A percentile compares a stretch with the other conserved stretches of the same genome.
phyloP scores from a whole-genome alignment of 2,113 vertebrate genomes.

The Furnarius figulus region DNA sequence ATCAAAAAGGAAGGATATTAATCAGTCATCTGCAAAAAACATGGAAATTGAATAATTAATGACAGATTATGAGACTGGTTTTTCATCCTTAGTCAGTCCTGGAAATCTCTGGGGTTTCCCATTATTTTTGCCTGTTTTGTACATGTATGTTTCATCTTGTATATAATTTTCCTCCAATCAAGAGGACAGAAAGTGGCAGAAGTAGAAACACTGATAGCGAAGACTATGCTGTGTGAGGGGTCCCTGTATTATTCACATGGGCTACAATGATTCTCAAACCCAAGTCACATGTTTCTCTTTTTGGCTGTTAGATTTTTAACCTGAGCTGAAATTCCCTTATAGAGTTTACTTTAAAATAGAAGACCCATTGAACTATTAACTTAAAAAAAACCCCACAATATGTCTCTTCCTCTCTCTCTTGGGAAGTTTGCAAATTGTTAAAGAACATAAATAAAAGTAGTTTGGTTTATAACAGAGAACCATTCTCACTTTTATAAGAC shows the following conservation, averaged over 20 bases:
- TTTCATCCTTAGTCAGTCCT: not conserved
- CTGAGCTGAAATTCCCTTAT: not conserved
- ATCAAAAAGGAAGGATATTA: not conserved
- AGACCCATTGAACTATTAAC: not conserved
- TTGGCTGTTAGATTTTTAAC: not conserved
- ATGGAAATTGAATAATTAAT: not conserved
- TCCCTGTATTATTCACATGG: not conserved
- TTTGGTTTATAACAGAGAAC: not conserved
- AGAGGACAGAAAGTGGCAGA: not conserved
- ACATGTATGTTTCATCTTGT: not conserved
- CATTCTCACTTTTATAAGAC: not conserved
- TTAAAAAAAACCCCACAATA: not conserved
- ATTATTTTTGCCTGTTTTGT: not conserved
- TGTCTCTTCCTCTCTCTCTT: not conserved
- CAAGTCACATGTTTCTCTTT: not conserved
- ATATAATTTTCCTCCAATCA: not conserved
- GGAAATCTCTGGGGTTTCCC: not conserved
- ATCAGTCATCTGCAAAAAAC: not conserved
- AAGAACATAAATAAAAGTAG: not conserved
- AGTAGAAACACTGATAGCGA: not conserved
- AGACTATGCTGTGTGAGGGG: not conserved
- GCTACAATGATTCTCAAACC: not conserved
- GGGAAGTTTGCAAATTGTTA: not conserved
- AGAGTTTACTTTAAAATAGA: not conserved
- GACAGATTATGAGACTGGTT: not conserved